Evolutionary conservation across 2,797 vertebrate species (phyloP).

Genomic region (Megaceryle alcyon): DNA sequence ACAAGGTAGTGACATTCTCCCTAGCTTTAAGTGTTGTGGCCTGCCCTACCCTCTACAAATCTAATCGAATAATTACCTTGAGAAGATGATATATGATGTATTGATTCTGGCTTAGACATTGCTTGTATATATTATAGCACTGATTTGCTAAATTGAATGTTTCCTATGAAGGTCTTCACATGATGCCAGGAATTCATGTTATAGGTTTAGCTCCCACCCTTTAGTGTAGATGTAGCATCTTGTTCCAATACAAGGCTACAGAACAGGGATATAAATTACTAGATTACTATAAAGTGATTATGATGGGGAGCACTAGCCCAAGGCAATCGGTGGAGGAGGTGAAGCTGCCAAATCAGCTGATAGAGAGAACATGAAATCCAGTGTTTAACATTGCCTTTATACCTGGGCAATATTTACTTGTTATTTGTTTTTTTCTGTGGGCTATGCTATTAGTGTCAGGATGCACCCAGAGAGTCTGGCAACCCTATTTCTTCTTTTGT

Average conservation of each 20-base stretch:
- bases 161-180: not conserved
- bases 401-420: not conserved
- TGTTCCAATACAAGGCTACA: too few relatives aligned
- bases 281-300: not conserved
- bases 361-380: not conserved
- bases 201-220: not conserved
- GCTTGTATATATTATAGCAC: not conserved
- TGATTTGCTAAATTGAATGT: constrained; percentile 14
- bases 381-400: not conserved
- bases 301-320: not conserved
- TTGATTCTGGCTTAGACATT: constrained; percentile 3
- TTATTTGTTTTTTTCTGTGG: not conserved
- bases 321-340: not conserved
- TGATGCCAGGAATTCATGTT: not conserved
- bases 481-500: not conserved
- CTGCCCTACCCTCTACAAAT: not conserved
- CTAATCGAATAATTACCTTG: not conserved
- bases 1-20: not conserved
- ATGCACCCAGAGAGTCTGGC: not conserved
- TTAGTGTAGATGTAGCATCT: not conserved
- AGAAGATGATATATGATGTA: not conserved
- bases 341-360: not conserved
- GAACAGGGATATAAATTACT: not conserved
- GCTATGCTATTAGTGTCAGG: not conserved
- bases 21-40: not conserved